Base-by-base conservation (phyloP, 2,113 vertebrate genomes). In the Etheostoma cragini region DNA sequence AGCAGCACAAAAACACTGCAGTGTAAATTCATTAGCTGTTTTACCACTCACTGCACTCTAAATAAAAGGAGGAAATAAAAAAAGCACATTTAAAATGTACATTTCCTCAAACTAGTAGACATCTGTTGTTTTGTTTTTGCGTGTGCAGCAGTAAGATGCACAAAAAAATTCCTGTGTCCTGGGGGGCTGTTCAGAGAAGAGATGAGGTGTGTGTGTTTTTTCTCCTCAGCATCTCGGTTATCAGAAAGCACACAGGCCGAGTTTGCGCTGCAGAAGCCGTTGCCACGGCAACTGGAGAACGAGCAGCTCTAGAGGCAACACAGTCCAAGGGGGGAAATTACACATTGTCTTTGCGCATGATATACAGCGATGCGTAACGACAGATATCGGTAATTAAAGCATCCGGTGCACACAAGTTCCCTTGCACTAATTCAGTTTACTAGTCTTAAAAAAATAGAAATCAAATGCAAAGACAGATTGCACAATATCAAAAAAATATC, bases 201-300 rank as follows among this genome's bases (percentile, higher is more conserved):
- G 49, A 70, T 63, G 67, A 62, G 78, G n/a, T 76, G 70, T 82
- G 64, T 65, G 19, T 62, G 14, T 64, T 62, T 56, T 45, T 67
- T 66, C 57, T 5, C 62, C 16, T 76, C 60, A 68, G 78, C 80
- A 82, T 88, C 86, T 91, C 87, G 84, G 83, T 84, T 90, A 92
- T 86, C 81, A 91, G 88, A 92, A 91, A 92, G 89, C 79, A 88
- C 89, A 90, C 78, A 87, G 89, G 86, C 80, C 86, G 90, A 93
- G 93, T 91, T 90, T 90, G 92, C 88, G 92, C 96, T 95, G 95
- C 96, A 95, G 96, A 97, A 96, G 96, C 94, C 93, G 96, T 98
- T 97, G 88, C 97, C 96, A 97, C 90, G 95, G 96, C 94, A 97
- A 97, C 96, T 91, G 91, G 93, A 94, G 94, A 94, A 92, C 85